Percentiles rank a stretch among this genome's conserved stretches.
Evolutionary conservation across 2,888 invertebrate genomes (phyloP).

Genomic region (Rotaria socialis): DNA sequence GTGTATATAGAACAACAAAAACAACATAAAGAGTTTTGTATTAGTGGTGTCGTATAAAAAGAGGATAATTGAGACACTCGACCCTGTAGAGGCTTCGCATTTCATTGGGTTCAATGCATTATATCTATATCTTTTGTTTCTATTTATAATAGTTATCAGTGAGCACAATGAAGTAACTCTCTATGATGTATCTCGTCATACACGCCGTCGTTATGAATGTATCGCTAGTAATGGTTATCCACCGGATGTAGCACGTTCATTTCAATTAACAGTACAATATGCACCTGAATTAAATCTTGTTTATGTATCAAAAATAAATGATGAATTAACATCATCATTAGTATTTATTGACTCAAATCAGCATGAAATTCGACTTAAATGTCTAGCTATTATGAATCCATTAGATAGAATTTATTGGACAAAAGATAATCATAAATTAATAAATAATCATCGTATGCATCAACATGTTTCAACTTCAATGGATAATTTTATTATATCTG

Average conservation of each 20-base stretch:
- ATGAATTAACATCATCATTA: background rate
- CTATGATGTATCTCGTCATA: slow-evolving; percentile 1
- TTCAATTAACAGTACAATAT: slow-evolving; percentile 20
- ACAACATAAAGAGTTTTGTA: background rate
- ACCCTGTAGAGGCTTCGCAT: slow-evolving; percentile 4
- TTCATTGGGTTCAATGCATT: background rate
- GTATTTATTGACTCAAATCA: background rate
- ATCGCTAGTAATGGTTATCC: slow-evolving; percentile 1
- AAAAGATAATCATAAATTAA: background rate
- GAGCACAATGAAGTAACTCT: background rate
- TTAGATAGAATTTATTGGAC: background rate
- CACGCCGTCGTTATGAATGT: slow-evolving; percentile 13
- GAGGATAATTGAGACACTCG: slow-evolving; percentile 7
- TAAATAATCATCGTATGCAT: background rate
- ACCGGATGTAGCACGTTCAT: slow-evolving; percentile 22
- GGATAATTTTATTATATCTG: background rate
- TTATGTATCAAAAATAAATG: background rate
- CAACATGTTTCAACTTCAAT: background rate
- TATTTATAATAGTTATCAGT: background rate
- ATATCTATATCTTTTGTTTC: background rate
- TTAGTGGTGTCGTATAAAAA: background rate
- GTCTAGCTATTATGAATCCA: background rate
- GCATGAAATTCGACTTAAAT: background rate
- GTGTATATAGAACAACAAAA: slow-evolving; percentile 1
- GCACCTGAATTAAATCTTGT: background rate